A percentile compares a stretch with the other conserved stretches of the same genome.
Conservation (phyloP, 2,113 vertebrate species). For the Apteryx owenii region DNA sequence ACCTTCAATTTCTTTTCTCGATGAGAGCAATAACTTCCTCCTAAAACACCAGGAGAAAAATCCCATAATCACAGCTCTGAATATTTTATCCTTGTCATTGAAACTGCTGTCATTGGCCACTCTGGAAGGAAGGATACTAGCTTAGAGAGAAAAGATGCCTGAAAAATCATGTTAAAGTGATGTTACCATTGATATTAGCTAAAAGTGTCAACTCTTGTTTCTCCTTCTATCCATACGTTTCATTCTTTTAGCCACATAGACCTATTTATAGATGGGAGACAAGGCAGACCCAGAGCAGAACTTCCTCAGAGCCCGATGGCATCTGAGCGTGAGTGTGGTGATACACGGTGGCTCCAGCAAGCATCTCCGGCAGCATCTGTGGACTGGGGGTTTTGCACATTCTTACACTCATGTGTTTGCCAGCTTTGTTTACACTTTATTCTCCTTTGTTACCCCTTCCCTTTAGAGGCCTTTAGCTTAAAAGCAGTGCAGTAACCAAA, state of each 20-base stretch:
- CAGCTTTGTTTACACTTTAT: not conserved
- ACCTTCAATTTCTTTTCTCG: not conserved
- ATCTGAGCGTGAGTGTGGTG: not conserved
- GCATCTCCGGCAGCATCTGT: not conserved
- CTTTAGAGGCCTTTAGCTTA: constrained; percentile 21
- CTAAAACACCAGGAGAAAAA: not conserved
- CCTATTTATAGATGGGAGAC: not conserved
- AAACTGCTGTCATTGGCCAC: not conserved
- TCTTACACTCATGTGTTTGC: not conserved
- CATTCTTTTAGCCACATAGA: not conserved
- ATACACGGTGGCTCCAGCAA: not conserved
- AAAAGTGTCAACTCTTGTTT: not conserved
- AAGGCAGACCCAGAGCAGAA: not conserved
- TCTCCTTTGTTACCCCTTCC: not conserved
- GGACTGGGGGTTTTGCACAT: not conserved
- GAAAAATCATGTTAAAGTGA: constrained; percentile 7
- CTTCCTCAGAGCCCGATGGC: not conserved
- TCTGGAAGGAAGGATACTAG: not conserved
- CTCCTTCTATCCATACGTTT: not conserved
- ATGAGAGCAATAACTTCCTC: not conserved
- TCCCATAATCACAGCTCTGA: not conserved
- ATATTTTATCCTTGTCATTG: not conserved
- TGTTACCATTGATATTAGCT: not conserved
- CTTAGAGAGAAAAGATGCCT: not conserved
- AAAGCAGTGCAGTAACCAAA: constrained; percentile 12